These are phyloP conservation scores for Proteles cristata DNA, from an alignment of 2,113 vertebrate species.

Conservation along the genomic window DNA sequence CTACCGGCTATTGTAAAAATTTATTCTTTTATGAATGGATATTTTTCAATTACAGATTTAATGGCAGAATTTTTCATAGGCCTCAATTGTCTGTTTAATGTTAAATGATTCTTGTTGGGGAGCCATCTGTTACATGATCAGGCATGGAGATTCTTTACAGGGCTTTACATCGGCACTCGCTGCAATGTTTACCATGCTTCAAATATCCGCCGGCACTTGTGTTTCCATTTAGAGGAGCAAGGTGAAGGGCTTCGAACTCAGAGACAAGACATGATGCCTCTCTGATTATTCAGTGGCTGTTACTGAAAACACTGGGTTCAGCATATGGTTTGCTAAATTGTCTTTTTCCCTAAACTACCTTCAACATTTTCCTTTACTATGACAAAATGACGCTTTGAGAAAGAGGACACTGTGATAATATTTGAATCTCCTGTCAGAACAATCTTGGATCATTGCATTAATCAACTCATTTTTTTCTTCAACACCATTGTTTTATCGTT, in stretches of 20 bases:
- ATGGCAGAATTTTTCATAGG: conserved; percentile 64
- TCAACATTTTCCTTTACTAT: conserved; percentile 47
- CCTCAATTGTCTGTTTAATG: conserved; percentile 70
- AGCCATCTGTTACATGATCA: conserved; percentile 77
- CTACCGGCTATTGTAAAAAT: conserved; percentile 56
- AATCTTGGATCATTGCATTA: conserved; percentile 37
- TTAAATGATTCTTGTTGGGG: conserved; percentile 67
- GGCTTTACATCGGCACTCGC: conserved; percentile 58
- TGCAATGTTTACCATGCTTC: conserved; percentile 60
- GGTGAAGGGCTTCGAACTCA: conserved; percentile 62
- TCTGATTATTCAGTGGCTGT: conserved; percentile 56
- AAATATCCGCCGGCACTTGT: conserved; percentile 63
- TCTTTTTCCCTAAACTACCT: conserved; percentile 51
- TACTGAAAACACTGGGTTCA: conserved; percentile 63
- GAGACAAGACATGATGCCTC: conserved; percentile 63
- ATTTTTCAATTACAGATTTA: conserved; percentile 75
- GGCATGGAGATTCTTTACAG: conserved; percentile 73
- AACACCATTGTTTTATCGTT: not conserved
- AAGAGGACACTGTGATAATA: conserved; percentile 51
- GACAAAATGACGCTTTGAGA: conserved; percentile 37
- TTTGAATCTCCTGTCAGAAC: conserved; percentile 36
- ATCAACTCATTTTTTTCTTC: conserved; percentile 22
- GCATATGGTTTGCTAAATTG: conserved; percentile 68
- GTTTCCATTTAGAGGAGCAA: conserved; percentile 67
- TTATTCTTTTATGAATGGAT: conserved; percentile 54